These are phyloP conservation scores for Aquatica leii DNA, from an alignment of 2,888 invertebrate species.

Conservation along the genomic window DNA sequence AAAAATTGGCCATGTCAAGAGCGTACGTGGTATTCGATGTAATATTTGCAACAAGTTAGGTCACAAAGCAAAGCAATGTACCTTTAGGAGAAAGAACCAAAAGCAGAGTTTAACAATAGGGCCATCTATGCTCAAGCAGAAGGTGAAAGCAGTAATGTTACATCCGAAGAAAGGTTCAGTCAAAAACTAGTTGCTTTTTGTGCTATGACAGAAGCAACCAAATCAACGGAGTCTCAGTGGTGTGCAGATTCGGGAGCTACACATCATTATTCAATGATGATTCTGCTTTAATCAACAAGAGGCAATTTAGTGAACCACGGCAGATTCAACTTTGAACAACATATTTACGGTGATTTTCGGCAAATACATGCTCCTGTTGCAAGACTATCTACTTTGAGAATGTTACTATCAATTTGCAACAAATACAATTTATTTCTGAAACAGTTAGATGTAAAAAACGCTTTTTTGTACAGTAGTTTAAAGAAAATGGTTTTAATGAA, in stretches of 20 bases:
- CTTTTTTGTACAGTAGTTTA: slow-evolving; percentile 10
- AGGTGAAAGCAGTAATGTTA: too few species aligned
- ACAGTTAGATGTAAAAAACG: slow-evolving; percentile 14
- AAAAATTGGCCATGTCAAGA: slow-evolving; percentile 48
- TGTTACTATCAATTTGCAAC: slow-evolving; percentile 4
- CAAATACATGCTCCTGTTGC: not conserved
- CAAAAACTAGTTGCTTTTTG: not conserved
- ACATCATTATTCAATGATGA: slow-evolving; percentile 16
- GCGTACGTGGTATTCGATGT: slow-evolving; percentile 41
- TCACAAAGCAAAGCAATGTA: slow-evolving; percentile 6
- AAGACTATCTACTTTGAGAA: slow-evolving; percentile 6
- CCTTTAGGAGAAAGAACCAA: slow-evolving; percentile 34
- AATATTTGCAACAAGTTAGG: slow-evolving; percentile 8
- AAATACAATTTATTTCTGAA: not conserved
- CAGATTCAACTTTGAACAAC: slow-evolving; percentile 6
- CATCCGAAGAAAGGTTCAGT: too few species aligned
- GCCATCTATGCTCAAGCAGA: not conserved
- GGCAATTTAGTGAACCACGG: slow-evolving; percentile 19
- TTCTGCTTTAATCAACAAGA: not conserved
- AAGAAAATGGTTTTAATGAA: slow-evolving; percentile 8
- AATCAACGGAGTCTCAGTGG: not conserved
- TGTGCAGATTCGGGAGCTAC: slow-evolving; percentile 19
- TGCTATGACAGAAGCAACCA: not conserved
- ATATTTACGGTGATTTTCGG: not conserved
- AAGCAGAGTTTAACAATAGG: slow-evolving; percentile 24